Base-by-base conservation (phyloP, 2,888 invertebrate genomes). In the Drosophila pullipes region DNA sequence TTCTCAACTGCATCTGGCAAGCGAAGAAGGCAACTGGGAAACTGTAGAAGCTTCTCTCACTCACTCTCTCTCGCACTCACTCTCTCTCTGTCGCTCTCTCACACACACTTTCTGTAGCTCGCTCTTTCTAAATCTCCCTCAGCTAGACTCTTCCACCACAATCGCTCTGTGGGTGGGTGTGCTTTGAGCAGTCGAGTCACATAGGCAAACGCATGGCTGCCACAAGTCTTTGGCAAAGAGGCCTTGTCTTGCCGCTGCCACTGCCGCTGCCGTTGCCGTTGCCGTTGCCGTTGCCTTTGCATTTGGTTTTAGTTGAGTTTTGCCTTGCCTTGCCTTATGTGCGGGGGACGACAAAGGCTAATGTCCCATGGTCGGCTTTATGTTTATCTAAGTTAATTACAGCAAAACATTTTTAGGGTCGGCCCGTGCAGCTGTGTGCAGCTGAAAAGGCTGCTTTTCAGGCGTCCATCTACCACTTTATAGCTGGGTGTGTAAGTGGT, bases 311-410 rank as follows among this genome's bases (percentile, higher is more conserved):
- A 13, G 41, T 44, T 44, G 6, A 25, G 22, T 37, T 28, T 41
- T 13, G 53, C 37, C 37, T 10, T 60, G 60, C 49, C 57, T 35
- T 31, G 31, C 9, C 30, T 30, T 35, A 9, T 18, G 22, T 53
- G 59, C 18, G 58, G n/a, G 41, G 41, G 22, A 47, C 68, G 69
- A 79, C 70, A 78, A 69, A 68, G 74, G 73, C 83, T 66, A 82
- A 81, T 85, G 81, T 82, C 76, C 81, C 70, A 74, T 78, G 72
- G 76, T 57, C 57, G 61, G 69, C 64, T 74, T 77, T 75, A 79
- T 87, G 90, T 87, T 87, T 90, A 90, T 89, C 89, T 89, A 82
- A 87, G 90, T 90, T 90, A 89, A 87, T 87, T 87, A 90, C 90
- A 87, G 77, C 86, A 90, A 87, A 87, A 90, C 89, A 85, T 80